Evolutionary conservation across 2,113 vertebrate species (phyloP), one percentile per base, ranked within the genome.

Genomic region (Ploceus nigricollis): DNA sequence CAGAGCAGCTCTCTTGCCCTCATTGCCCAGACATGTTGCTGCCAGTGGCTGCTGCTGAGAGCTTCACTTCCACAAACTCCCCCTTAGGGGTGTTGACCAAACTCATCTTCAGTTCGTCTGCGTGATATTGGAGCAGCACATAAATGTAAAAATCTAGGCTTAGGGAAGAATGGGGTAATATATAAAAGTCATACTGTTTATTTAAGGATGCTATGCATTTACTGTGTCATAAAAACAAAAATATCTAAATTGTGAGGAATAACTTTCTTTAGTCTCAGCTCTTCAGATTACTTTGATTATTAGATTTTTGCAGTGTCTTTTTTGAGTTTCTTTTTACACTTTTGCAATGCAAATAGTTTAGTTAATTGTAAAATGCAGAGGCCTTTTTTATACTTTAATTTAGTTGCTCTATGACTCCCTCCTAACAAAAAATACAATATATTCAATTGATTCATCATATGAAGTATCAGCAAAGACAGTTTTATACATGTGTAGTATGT

Each of bases 61-160:
- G 3, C 12, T 76, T 63, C 5, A 27, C 47, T 76, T 56, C 19
- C 39, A 21, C 15, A 73, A 40, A 69, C 17, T 58, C 16, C 6
- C 7, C 2, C 8, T 39, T 48, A 40, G 7, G 5, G 4, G 1
- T 54, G 8, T 19, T 51, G 13, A 13, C 4, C 3, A 3, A 85
- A 66, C 22, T 69, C 1, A 5, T 68, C 13, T 64, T 57, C 50
- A 54, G 22, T 14, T 81, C 42, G 51, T n/a, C 10, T 73, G 5
- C 37, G 14, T 17, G 6, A 61, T 53, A 47, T 4, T 65, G 15
- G 47, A 82, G 15, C 12, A 79, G 20, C 2, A 71, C 79, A 57
- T 31, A 79, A 48, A 57, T 45, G 11, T 17, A 66, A 85, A 85
- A 70, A 45, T 54, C 15, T 23, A 50, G 17, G 24, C 12, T 77